phyloP scores from a whole-genome alignment of 2,113 vertebrate genomes.

The Planiliza haematocheilus region DNA sequence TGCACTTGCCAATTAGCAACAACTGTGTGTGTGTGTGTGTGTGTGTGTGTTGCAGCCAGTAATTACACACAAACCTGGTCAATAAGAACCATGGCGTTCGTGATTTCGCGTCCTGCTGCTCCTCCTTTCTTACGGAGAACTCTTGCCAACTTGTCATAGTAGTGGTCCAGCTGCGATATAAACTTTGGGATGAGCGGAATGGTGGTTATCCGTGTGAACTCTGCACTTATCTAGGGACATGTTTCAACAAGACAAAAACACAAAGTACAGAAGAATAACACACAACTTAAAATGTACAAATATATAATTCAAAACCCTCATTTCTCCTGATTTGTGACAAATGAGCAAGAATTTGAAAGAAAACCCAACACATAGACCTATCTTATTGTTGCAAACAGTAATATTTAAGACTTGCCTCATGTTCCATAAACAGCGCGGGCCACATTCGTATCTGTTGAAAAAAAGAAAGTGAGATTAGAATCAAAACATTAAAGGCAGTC shows the following conservation, averaged over 20 bases:
- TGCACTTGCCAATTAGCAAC: too few species aligned
- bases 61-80: too few species aligned
- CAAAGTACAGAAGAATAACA: constrained; percentile 2
- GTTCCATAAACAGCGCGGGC: not conserved
- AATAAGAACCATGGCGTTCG: too few species aligned
- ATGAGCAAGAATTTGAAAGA: too few species aligned
- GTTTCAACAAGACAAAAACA: constrained; percentile 7
- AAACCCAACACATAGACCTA: not conserved
- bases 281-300: not conserved
- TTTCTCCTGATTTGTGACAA: too few species aligned
- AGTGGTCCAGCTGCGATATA: constrained; percentile 9
- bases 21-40: too few species aligned
- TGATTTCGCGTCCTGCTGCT: too few species aligned
- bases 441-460: too few species aligned
- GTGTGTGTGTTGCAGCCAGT: too few species aligned
- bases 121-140: too few species aligned
- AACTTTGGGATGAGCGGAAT: not conserved
- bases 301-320: not conserved
- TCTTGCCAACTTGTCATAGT: not conserved
- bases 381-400: not conserved
- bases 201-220: constrained; percentile 7
- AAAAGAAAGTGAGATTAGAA: too few species aligned
- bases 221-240: not conserved
- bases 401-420: not conserved
- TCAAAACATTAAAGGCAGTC: too few species aligned